Evolutionary conservation across 1,140 invertebrate genomes (phyloP), one percentile per base, ranked within the genome.

Genomic region (Pentalonia nigronervosa): DNA sequence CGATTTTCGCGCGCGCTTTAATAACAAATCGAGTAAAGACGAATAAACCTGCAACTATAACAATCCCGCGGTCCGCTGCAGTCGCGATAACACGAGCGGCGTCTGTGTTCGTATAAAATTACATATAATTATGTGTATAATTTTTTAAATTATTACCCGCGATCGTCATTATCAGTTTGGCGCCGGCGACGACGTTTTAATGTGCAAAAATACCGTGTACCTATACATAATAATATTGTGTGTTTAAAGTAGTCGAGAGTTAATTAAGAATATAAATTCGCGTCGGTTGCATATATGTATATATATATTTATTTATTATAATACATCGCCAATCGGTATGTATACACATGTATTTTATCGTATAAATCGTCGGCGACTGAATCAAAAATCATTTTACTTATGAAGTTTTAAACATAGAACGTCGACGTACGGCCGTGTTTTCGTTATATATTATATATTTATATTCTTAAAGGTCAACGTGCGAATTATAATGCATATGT

Each of bases 121-220:
- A 41, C 3, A 30, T 47, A 7, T 21, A 36, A 9, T 9, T 84
- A 23, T 20, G 20, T 45, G 21, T n/a, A 48, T 67, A 67, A 67
- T 76, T 76, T n/a, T 76, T 14, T 17, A 76, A 41, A 41, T 41
- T 7, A 53, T 53, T 76, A n/a, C 60, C 6, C 14, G 30, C 30
- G n/a, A n/a, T 76, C 20, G 30, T n/a, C 14, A 87, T 48, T 45
- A 87, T 87, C 84, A 45, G 11, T n/a, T 87, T 87, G 84, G 84
- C 84, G 84, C 84, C 84, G 23, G 41, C 45, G 84, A n/a, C 36
- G 45, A 87, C 84, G 84, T 84, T 84, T 84, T 84, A 25, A 41
- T 25, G 36, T 41, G 34, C 36, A 84, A 84, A 45, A 84, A 45
- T 11, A 84, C 23, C 81, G 20, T 83, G 34, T 84, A 83, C 20